phyloP scores from a whole-genome alignment of 2,888 invertebrate genomes.

The Ophion slaviceki region DNA sequence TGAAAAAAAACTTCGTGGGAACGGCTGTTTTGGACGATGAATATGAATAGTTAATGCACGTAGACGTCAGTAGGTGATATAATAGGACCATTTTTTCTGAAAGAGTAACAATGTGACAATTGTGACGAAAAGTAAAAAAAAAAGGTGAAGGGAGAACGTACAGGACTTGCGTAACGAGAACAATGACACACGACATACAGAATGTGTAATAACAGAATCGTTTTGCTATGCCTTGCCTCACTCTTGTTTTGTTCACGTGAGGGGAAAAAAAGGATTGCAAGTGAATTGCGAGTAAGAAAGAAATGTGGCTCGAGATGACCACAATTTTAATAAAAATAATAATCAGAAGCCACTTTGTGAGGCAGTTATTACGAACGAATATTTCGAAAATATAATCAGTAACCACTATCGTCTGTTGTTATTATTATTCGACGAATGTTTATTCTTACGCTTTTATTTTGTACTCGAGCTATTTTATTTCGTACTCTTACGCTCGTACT shows the following conservation, averaged over 20 bases:
- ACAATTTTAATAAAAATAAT: constrained; percentile 1
- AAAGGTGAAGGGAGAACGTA: constrained; percentile 17
- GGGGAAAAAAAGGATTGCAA: constrained; percentile 4
- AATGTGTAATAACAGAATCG: constrained; percentile 49
- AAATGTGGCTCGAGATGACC: not conserved
- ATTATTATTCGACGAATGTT: no score
- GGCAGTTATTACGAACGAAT: no score
- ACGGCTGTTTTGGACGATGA: constrained; percentile 41
- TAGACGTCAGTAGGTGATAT: constrained; percentile 18
- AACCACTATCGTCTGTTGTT: no score
- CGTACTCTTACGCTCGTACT: no score
- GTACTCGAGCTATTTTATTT: no score
- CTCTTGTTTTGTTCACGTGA: constrained; percentile 42
- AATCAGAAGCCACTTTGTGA: not conserved
- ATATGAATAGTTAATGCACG: constrained; percentile 20
- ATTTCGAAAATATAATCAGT: no score
- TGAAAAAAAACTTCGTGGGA: constrained; percentile 46
- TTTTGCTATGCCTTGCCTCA: constrained; percentile 43
- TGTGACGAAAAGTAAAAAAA: constrained; percentile 39
- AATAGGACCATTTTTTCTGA: constrained; percentile 31
- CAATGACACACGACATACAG: constrained; percentile 39
- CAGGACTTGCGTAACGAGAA: constrained; percentile 54
- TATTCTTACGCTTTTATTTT: no score
- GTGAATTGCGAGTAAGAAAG: not conserved
- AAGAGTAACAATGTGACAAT: constrained; percentile 53